Conservation (phyloP, 2,888 invertebrate species). For the Drosophila setosimentum region DNA sequence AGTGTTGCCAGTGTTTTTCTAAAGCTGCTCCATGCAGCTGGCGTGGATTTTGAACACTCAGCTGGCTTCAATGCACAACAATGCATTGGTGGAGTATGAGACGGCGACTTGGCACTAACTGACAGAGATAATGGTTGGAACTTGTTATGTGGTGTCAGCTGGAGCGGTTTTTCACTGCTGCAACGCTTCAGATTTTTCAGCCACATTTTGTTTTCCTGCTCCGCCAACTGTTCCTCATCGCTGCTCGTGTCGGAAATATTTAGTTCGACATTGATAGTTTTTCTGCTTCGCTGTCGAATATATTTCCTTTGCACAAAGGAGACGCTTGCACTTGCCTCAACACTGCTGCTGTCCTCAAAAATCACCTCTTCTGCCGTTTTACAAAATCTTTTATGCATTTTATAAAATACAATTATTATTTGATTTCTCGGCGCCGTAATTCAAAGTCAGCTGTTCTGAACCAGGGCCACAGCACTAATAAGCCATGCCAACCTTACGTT, state of each 20-base stretch:
- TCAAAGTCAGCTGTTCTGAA: conserved; percentile 45
- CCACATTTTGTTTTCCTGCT: conserved; percentile 19
- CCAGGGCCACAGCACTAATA: conserved; percentile 30
- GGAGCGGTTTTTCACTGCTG: conserved; percentile 9
- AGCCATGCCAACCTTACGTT: not conserved
- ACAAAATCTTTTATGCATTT: conserved; percentile 38
- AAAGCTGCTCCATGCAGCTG: conserved; percentile 15
- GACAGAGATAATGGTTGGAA: conserved; percentile 30
- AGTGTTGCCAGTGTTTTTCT: conserved; percentile 12
- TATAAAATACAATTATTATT: conserved; percentile 1
- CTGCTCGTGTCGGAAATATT: conserved; percentile 43
- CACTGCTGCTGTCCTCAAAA: conserved; percentile 13
- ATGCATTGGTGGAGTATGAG: not conserved
- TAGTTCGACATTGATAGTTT: not conserved
- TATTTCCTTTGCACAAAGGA: conserved; percentile 12
- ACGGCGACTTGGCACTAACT: conserved; percentile 2
- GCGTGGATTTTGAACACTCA: not conserved
- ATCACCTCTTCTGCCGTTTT: not conserved
- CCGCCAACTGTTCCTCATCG: conserved; percentile 23
- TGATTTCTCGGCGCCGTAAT: conserved; percentile 21
- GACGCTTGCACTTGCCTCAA: not conserved
- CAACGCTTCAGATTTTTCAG: not conserved
- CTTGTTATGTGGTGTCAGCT: conserved; percentile 20
- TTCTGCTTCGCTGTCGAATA: not conserved
- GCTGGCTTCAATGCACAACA: not conserved